Percentiles rank a stretch among this genome's conserved stretches.
phyloP scores from a whole-genome alignment of 2,113 vertebrate genomes.

The Triplophysa rosa region DNA sequence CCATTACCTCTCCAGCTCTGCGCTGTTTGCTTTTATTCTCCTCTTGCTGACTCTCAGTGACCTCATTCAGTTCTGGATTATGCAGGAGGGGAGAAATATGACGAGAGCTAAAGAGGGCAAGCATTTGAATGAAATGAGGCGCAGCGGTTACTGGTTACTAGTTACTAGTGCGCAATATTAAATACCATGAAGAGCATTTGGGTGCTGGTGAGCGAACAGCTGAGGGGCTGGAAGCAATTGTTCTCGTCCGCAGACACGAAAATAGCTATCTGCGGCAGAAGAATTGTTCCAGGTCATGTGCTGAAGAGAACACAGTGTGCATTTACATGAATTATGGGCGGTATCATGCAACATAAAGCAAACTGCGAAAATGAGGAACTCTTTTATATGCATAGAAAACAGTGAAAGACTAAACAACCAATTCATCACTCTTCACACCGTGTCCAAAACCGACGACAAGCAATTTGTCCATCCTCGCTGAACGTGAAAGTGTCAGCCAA shows the following conservation, averaged over 20 bases:
- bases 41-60: constrained; percentile 15
- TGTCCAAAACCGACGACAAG: neutral
- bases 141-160: neutral
- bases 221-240: constrained; percentile 1
- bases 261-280: constrained; percentile 1
- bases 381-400: neutral
- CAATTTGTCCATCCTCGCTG: neutral
- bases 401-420: constrained; percentile 1
- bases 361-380: neutral
- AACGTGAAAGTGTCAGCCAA: neutral
- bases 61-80: constrained; percentile 3
- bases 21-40: constrained; percentile 15
- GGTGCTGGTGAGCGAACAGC: neutral
- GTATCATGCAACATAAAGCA: constrained; percentile 4
- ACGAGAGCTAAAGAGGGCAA: neutral
- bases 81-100: constrained; percentile 2
- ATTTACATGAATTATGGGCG: neutral
- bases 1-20: constrained; percentile 5
- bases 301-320: neutral
- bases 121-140: neutral
- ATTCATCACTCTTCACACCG: neutral
- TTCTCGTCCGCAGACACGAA: constrained; percentile 4
- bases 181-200: constrained; percentile 32
- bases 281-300: neutral
- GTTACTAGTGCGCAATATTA: constrained; percentile 25